phyloP scores from a whole-genome alignment of 1,140 invertebrate genomes.

The Aradophagus sp. region DNA sequence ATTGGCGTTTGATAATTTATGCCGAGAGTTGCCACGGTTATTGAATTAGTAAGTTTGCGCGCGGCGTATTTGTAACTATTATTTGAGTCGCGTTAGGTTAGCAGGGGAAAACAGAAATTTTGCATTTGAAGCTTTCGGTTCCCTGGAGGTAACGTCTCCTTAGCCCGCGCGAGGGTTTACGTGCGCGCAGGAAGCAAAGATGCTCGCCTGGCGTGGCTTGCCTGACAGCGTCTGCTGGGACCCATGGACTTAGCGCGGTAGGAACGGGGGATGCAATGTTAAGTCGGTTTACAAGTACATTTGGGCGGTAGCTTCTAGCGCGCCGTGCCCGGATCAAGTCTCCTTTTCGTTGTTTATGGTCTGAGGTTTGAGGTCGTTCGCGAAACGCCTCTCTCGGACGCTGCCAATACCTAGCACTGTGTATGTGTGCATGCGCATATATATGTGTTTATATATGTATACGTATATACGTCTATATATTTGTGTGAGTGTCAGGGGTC shows the following conservation, averaged over 20 bases:
- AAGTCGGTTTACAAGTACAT: slow-evolving; percentile 57
- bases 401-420: slow-evolving; percentile 36
- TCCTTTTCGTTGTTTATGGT: slow-evolving; percentile 39
- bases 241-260: slow-evolving; percentile 57
- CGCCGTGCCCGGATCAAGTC: slow-evolving; percentile 28
- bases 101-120: slow-evolving; percentile 49
- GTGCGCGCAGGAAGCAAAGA: slow-evolving; percentile 22
- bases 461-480: too few species aligned
- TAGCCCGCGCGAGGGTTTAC: slow-evolving; percentile 27
- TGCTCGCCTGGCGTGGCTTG: slow-evolving; percentile 22
- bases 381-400: slow-evolving; percentile 22
- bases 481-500: too few species aligned
- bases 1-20: slow-evolving; percentile 44
- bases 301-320: slow-evolving; percentile 19
- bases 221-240: slow-evolving; percentile 46
- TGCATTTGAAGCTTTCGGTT: slow-evolving; percentile 45
- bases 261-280: slow-evolving; percentile 67
- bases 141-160: slow-evolving; percentile 33
- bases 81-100: slow-evolving; percentile 46
- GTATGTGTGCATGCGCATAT: too few species aligned
- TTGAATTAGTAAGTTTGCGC: slow-evolving; percentile 47
- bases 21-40: slow-evolving; percentile 29
- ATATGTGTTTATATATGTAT: too few species aligned
- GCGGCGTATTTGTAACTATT: slow-evolving; percentile 46
- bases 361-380: slow-evolving; percentile 48